phyloP scores from a whole-genome alignment of 2,888 invertebrate genomes.

The Cryptus viduatorius region DNA sequence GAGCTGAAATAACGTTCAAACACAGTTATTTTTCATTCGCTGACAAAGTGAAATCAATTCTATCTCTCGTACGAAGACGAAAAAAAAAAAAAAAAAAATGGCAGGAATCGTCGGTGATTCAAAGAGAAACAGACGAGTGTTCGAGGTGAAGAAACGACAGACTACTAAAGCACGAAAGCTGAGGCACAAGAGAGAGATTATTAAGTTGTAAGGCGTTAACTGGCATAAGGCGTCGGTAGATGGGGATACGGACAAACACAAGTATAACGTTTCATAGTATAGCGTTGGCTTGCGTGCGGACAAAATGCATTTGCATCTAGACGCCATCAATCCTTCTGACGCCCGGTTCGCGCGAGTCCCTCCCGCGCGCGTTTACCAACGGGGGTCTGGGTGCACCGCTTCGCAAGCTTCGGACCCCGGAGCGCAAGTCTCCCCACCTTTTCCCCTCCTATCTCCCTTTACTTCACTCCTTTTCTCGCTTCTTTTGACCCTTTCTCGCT shows the following conservation, averaged over 20 bases:
- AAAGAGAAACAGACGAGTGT: constrained; percentile 24
- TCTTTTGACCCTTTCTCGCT: constrained; percentile 11
- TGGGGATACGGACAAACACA: constrained; percentile 71
- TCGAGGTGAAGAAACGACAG: constrained; percentile 29
- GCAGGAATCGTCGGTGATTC: constrained; percentile 9
- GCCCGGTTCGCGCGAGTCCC: constrained; percentile 78
- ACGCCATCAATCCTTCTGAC: constrained; percentile 85
- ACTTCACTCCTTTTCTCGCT: constrained; percentile 30
- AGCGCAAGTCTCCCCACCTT: too few relatives aligned
- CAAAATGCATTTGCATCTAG: constrained; percentile 85
- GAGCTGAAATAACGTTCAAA: neutral
- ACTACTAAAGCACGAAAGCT: constrained; percentile 38
- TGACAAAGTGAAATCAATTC: constrained; percentile 12
- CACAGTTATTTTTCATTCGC: neutral
- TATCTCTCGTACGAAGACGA: neutral
- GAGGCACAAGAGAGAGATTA: constrained; percentile 79
- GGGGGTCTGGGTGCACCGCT: constrained; percentile 12
- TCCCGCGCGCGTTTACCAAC: constrained; percentile 35
- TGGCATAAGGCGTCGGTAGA: constrained; percentile 85
- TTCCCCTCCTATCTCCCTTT: constrained; percentile 25
- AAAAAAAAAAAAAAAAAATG: neutral
- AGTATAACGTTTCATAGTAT: constrained; percentile 22
- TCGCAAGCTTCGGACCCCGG: constrained; percentile 34
- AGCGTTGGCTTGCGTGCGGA: constrained; percentile 82
- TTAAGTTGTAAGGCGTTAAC: constrained; percentile 85